A percentile compares a stretch with the other conserved stretches of the same genome.
phyloP scores from a whole-genome alignment of 2,888 invertebrate species.

The Hirtodrosophila histrioides region DNA sequence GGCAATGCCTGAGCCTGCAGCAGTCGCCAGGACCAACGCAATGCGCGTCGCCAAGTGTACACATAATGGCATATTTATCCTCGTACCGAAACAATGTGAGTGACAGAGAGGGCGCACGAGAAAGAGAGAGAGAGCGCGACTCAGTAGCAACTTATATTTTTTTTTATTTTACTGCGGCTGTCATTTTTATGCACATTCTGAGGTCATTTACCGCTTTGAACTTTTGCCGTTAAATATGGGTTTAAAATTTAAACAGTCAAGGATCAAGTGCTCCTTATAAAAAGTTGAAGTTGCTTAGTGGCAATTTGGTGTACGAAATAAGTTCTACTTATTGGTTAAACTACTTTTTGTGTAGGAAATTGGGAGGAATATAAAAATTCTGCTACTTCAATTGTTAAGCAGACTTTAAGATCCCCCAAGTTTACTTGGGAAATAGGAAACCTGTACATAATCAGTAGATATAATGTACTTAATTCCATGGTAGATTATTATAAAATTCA shows the following conservation, averaged over 20 bases:
- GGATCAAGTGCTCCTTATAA: constrained; percentile 29
- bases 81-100: constrained; percentile 34
- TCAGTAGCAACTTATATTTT: constrained; percentile 5
- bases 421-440: too few relatives aligned
- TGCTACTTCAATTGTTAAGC: too few relatives aligned
- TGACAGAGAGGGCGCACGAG: constrained; percentile 19
- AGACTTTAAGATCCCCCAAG: too few relatives aligned
- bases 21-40: constrained; percentile 57
- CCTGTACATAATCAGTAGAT: too few relatives aligned
- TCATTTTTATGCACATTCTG: constrained; percentile 62
- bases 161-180: constrained; percentile 61
- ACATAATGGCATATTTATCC: constrained; percentile 77
- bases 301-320: constrained; percentile 6
- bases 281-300: background rate
- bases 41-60: constrained; percentile 68
- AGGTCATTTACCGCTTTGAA: constrained; percentile 74
- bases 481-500: too few relatives aligned
- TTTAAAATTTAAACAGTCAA: constrained; percentile 26
- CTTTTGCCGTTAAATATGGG: constrained; percentile 53
- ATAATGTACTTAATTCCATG: too few relatives aligned
- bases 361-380: too few relatives aligned
- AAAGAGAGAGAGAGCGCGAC: background rate
- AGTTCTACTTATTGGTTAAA: background rate
- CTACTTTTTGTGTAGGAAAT: background rate
- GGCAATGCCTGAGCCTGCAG: constrained; percentile 46